phyloP scores from a whole-genome alignment of 2,797 vertebrate genomes.

The Poecilia picta region DNA sequence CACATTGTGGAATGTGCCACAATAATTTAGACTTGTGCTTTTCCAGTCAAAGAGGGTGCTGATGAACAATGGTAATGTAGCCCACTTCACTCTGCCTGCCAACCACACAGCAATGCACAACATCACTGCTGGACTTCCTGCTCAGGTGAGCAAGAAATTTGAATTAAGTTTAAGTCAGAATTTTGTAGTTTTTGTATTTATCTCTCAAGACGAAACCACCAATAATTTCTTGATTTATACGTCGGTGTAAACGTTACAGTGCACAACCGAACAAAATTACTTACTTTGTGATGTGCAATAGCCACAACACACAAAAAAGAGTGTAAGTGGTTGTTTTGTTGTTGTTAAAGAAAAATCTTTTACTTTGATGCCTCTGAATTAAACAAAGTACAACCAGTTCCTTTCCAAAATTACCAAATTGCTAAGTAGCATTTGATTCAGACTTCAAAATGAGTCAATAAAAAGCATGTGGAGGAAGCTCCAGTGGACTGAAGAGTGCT shows the following conservation, averaged over 20 bases:
- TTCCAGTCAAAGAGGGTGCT: constrained; percentile 58
- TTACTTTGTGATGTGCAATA: neutral
- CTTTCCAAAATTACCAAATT: neutral
- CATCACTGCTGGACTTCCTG: constrained; percentile 86
- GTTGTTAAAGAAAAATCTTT: neutral
- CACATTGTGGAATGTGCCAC: neutral
- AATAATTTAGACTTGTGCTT: constrained; percentile 13
- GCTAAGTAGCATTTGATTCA: neutral
- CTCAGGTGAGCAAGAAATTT: constrained; percentile 61
- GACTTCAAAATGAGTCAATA: neutral
- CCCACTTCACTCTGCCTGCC: constrained; percentile 75
- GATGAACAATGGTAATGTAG: constrained; percentile 78
- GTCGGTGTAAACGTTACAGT: neutral
- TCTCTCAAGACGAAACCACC: neutral
- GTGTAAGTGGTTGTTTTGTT: neutral
- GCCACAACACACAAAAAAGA: neutral
- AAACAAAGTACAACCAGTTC: neutral
- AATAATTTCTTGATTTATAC: neutral
- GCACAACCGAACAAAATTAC: neutral
- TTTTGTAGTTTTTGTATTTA: neutral
- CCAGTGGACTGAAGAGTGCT: neutral
- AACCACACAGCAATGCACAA: constrained; percentile 79
- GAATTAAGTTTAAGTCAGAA: neutral
- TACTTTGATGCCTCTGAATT: neutral
- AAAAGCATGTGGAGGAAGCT: neutral